Conservation (phyloP, 37 sponge, comb jelly and placozoan genomes). For the Halichondria panicea region DNA sequence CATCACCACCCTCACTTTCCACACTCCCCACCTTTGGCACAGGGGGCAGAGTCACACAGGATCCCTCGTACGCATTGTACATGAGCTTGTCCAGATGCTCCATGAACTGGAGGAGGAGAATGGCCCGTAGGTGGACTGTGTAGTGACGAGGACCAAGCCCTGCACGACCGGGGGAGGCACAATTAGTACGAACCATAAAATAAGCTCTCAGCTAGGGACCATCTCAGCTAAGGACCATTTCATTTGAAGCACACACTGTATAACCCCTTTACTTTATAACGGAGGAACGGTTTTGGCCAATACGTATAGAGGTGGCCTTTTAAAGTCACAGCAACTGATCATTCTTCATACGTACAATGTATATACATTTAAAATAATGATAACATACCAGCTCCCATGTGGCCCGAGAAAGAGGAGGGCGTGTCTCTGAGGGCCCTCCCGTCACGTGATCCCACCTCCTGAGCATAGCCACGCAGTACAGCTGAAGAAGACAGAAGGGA, state of each 20-base stretch:
- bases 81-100: constrained; percentile 92
- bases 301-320: too few relatives aligned
- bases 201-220: not conserved
- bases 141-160: constrained; percentile 89
- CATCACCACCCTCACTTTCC: too few relatives aligned
- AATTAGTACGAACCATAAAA: not conserved
- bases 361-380: too few relatives aligned
- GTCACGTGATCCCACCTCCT: constrained; percentile 67
- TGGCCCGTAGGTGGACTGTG: constrained; percentile 81
- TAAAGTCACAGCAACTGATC: too few relatives aligned
- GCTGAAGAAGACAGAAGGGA: constrained; percentile 22
- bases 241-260: too few relatives aligned
- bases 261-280: too few relatives aligned
- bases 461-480: constrained; percentile 79
- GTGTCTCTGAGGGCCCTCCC: constrained; percentile 62
- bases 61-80: constrained; percentile 96
- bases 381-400: constrained; percentile 73
- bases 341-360: too few relatives aligned
- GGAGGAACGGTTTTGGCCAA: too few relatives aligned
- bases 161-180: not conserved
- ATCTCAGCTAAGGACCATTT: too few relatives aligned
- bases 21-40: constrained; percentile 77
- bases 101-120: constrained; percentile 85
- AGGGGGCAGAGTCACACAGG: constrained; percentile 73
- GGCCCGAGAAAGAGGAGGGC: constrained; percentile 81